Base-by-base conservation (phyloP, 1,140 invertebrate genomes). In the Lucilia sericata region DNA sequence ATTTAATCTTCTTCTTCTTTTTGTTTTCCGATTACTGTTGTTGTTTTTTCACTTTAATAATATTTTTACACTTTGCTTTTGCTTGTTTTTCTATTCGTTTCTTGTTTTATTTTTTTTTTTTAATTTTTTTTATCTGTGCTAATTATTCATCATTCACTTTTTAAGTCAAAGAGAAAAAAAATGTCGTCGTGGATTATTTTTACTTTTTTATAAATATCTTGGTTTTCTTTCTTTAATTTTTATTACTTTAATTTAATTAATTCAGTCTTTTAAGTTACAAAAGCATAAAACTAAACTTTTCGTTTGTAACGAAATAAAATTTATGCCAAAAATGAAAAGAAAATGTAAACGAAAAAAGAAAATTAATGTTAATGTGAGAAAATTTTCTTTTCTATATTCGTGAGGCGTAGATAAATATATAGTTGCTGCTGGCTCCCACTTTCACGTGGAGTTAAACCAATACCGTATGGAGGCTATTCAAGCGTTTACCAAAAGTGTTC, bases 101-200 rank as follows among this genome's bases (percentile, higher is more conserved):
- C 17, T 78, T 47, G 14, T 47, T 47, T 47, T n/a, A 17, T 47
- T 19, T 51, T 25, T 80, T 19, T 9, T 80, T 80, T 21, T 78
- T 21, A 10, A 47, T 49, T 47, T 47, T 12, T 47, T 80, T 80
- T 80, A 34, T n/a, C 76, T 80, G 76, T 51, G 76, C 76, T 80
- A 80, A 80, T 80, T 80, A 80, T 80, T 80, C 76, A 80, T 80
- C 19, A 80, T 80, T 80, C 21, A 80, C 76, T 80, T 80, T 80
- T 80, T 42, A 21, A 14, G 17, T 19, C 9, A 49, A 49, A 49
- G 19, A 47, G 19, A 51, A 47, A 21, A 76, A 80, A 80, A 80
- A 80, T 80, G 76, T 80, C 76, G 76, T 80, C 76, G 76, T 80
- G 76, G 76, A 51, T 80, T 80, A 49, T 80, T 25, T 78, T 80